Base-by-base conservation (phyloP, 2,888 invertebrate genomes). In the Sphinx pinastri region DNA sequence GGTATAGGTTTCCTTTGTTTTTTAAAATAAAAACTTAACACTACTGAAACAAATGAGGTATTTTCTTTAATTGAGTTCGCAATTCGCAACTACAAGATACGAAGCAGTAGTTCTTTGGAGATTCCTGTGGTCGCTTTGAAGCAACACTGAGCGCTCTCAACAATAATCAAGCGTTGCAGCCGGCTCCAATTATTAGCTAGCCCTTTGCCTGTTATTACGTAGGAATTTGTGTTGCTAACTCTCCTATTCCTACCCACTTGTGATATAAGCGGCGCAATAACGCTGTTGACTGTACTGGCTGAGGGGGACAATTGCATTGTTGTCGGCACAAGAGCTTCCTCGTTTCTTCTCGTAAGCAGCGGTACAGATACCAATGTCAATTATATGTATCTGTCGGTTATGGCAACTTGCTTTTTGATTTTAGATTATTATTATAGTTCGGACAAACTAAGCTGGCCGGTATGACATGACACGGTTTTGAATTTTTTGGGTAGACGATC, bases 271-370 rank as follows among this genome's bases (percentile, higher is more conserved):
- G 70, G 68, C 49, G 82, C 78, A 82, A 83, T 84, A 82, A 78
- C 76, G 78, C 67, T 67, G 72, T 71, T 68, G 76, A 70, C 73
- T 71, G 70, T 70, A 72, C 72, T 68, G 54, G 71, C 71, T 71
- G 75, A 73, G 79, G 72, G 54, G 71, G 71, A 75, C 77, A 74
- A 76, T 77, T 79, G 79, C 79, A 79, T 81, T 82, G 81, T 80
- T 80, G 74, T 72, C 71, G 69, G 68, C 68, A 73, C 75, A 74
- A 76, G 72, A 72, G 77, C 74, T 75, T 79, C 75, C 76, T 76
- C 72, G 60, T 57, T 69, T 73, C 68, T 66, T 70, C 75, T 77
- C 77, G 74, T 75, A 78, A 79, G 79, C 78, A 77, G 71, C 60
- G 68, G 66, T 74, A 71, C 73, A 75, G 78, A 77, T 76, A 81